Base-by-base conservation (phyloP, 2,797 vertebrate species). In the Gorsachius magnificus region DNA sequence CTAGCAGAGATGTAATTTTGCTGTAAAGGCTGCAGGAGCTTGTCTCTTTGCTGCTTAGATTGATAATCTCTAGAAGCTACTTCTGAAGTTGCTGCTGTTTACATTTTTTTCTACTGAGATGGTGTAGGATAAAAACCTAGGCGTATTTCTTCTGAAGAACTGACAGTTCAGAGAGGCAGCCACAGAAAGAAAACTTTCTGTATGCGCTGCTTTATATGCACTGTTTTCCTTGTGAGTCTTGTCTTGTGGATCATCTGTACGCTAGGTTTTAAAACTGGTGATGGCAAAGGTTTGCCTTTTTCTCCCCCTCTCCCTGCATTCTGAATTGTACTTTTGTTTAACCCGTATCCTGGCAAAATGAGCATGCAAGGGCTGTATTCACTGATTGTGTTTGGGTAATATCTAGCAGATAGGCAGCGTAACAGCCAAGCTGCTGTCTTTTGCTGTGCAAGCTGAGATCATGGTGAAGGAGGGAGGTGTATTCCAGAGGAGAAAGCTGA, bases 81-180 rank as follows among this genome's bases (percentile, higher is more conserved):
- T 95, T 94, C 70, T 93, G 87, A 91, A 93, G 82, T 84, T 92
- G 79, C 38, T 11, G 38, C 38, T 38, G 38, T 38, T 38, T 38
- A 96, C 89, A 57, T 93, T 93, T 94, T 92, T 96, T 88, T 24
- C 92, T 70, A 9, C 87, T 90, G 91, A 90, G 85, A 84, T 95
- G 45, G 78, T 92, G 69, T 91, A 78, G 76, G 60, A 90, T 93
- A 77, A 94, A 94, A 91, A 93, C 35, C 57, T 72, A 64, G 63
- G 36, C 58, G 13, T 91, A 77, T 93, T 92, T 97, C 65, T 96
- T 96, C 58, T 33, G 46, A 78, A 33, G 76, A 88, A 86, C 53
- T 70, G 83, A 41, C 60, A 68, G 58, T 61, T 91, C 54, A 88
- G 60, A 31, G 76, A 83, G n/a, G 20, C 38, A 88, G 54, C n/a